Conservation (phyloP, 2,797 vertebrate genomes). For the Cryptoprocta ferox region DNA sequence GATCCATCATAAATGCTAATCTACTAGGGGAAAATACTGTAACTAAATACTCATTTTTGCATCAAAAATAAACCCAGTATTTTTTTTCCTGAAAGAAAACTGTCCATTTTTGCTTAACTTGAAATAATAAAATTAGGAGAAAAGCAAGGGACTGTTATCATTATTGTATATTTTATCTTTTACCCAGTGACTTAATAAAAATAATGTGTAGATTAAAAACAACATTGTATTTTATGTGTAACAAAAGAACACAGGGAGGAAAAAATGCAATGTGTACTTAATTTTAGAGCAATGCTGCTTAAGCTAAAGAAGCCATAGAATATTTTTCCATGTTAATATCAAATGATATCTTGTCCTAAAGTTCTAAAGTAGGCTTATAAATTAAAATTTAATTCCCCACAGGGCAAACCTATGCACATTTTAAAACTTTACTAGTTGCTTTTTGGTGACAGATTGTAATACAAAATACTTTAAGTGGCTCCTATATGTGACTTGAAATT, state of each 20-base stretch:
- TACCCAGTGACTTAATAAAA: slow-evolving; percentile 41
- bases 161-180: slow-evolving; percentile 26
- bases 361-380: slow-evolving; percentile 43
- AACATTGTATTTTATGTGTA: background rate
- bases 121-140: slow-evolving; percentile 52
- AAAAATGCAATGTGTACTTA: slow-evolving; percentile 66
- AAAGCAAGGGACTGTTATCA: background rate
- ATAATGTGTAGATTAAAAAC: slow-evolving; percentile 3
- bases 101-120: slow-evolving; percentile 28
- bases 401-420: slow-evolving; percentile 42
- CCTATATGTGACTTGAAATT: slow-evolving; percentile 13
- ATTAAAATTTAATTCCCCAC: slow-evolving; percentile 47
- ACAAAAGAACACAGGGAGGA: background rate
- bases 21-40: background rate
- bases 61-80: slow-evolving; percentile 28
- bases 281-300: slow-evolving; percentile 61
- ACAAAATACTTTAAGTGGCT: slow-evolving; percentile 68
- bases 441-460: slow-evolving; percentile 64
- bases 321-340: slow-evolving; percentile 58
- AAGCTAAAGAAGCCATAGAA: slow-evolving; percentile 50
- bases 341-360: slow-evolving; percentile 52
- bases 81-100: slow-evolving; percentile 6
- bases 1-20: slow-evolving; percentile 35
- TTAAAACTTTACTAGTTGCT: slow-evolving; percentile 75
- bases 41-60: slow-evolving; percentile 54